Base-by-base conservation (phyloP, 2,113 vertebrate genomes). In the Atrichornis clamosus region DNA sequence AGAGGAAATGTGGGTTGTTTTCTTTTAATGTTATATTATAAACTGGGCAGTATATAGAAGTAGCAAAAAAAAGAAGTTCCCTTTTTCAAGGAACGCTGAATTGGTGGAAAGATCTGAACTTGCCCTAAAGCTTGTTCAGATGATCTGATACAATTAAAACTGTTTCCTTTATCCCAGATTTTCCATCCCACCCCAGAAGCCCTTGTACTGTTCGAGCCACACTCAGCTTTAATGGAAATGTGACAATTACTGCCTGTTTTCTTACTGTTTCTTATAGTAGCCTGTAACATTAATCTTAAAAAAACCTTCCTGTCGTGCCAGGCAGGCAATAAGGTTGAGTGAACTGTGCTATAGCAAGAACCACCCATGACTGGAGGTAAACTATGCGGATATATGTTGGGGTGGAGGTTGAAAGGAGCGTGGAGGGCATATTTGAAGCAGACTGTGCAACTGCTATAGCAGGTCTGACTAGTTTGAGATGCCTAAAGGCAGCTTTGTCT, bases 401-500 rank as follows among this genome's bases (percentile, higher is more conserved):
- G 97, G 97, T 94, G 97, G 97, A 96, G 94, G 96, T 92, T 69
- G 92, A 68, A 94, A 95, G 96, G 94, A 95, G 93, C 26, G 72
- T 53, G 83, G 96, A 97, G 96, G 94, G 87, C 97, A 91, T 94
- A 96, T 95, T 97, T 87, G 89, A 96, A 97, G 95, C 93, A 68
- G 87, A 89, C 97, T 75, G 81, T 95, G 87, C 93, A 96, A 97
- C 98, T 96, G 97, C 97, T 97, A 97, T 50, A 98, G 98, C 98
- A 98, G 98, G 98, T 98, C 98, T 97, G 96, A 98, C 98, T 97
- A 98, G 98, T 98, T 98, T 98, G 90, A 95, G 93, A 80, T 96
- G 98, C 98, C 98, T 97, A 42, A 82, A 97, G 98, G 98, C 97
- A 97, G 97, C 96, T 98, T 97, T 98, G 98, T 97, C 97, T 97